Conservation (phyloP, 2,888 invertebrate species). For the Ochlodes sylvanus region DNA sequence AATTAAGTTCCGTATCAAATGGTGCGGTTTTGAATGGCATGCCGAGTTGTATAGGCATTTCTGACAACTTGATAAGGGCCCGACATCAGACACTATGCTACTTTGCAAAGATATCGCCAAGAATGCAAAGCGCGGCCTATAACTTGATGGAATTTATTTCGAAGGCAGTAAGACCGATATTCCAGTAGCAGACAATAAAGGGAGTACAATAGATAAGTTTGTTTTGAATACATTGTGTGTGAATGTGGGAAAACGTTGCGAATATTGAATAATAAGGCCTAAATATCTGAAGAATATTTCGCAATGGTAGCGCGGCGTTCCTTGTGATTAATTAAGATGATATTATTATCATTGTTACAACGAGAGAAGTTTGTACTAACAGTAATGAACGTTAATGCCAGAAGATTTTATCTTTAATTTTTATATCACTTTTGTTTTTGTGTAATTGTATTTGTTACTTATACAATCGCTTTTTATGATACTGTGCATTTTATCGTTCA, state of each 20-base stretch:
- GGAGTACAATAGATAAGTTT: constrained; percentile 36
- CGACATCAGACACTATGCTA: constrained; percentile 42
- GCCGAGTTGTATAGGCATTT: constrained; percentile 36
- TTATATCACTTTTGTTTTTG: not conserved
- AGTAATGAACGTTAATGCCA: not conserved
- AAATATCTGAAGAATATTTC: constrained; percentile 31
- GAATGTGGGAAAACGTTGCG: constrained; percentile 53
- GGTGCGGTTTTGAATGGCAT: constrained; percentile 32
- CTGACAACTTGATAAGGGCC: constrained; percentile 47
- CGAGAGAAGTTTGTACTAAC: not conserved
- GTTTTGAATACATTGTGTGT: constrained; percentile 52
- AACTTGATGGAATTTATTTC: constrained; percentile 7
- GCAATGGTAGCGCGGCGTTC: constrained; percentile 19
- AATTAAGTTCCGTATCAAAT: constrained; percentile 38
- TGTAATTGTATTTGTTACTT: constrained; percentile 11
- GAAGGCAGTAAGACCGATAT: not conserved
- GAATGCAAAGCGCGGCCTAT: not conserved
- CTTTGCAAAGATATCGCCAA: constrained; percentile 7
- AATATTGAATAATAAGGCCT: constrained; percentile 36
- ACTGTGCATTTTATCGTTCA: constrained; percentile 4
- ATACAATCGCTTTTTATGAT: not conserved
- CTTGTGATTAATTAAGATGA: constrained; percentile 25
- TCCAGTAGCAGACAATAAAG: not conserved
- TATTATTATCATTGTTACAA: constrained; percentile 13
- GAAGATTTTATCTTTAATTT: constrained; percentile 1